Evolutionary conservation across 2,888 invertebrate genomes (phyloP), one percentile per base, ranked within the genome.

Genomic region (Lamproptera curius): DNA sequence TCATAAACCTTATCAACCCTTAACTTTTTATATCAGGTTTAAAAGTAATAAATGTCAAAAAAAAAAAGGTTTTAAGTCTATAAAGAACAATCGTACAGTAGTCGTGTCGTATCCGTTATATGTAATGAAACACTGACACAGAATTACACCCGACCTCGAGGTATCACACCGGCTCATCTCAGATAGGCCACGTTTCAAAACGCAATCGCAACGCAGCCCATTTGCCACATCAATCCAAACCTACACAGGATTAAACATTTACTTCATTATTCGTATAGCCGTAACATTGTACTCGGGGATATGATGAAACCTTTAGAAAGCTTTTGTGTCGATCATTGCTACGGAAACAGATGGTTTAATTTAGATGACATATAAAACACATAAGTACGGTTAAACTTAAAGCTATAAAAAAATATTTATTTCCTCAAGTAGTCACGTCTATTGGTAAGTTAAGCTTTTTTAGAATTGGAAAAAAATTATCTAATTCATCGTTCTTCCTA

Each of bases 201-300:
- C 57, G 56, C 59, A 67, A 71, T 55, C 53, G 42, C 56, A 55
- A 58, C 57, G 47, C 54, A 57, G 56, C 57, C 62, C 61, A 62
- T 60, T 59, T 54, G 56, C 57, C 47, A 50, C 62, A 59, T 63
- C 63, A 61, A 56, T 66, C 58, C 51, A 62, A 63, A 47, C 72
- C 72, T 65, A 72, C 72, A 65, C 70, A 44, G 46, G 55, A 47
- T 55, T 59, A 62, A 57, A 50, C 52, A 53, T 54, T 54, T 55
- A 52, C 46, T 49, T 36, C 10, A 36, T 16, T 40, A 46, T 46
- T 40, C 35, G 26, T 40, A 35, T 37, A 16, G 31, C 16, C 8
- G 14, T 33, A 33, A 34, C 23, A 14, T 42, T 42, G 34, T 13
- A 23, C 16, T 6, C 2, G 14, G 10, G 34, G 33, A 16, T 20